Evolutionary conservation across 2,888 invertebrate genomes (phyloP), one percentile per base, ranked within the genome.

Genomic region (Macrosoma leucophasiata): DNA sequence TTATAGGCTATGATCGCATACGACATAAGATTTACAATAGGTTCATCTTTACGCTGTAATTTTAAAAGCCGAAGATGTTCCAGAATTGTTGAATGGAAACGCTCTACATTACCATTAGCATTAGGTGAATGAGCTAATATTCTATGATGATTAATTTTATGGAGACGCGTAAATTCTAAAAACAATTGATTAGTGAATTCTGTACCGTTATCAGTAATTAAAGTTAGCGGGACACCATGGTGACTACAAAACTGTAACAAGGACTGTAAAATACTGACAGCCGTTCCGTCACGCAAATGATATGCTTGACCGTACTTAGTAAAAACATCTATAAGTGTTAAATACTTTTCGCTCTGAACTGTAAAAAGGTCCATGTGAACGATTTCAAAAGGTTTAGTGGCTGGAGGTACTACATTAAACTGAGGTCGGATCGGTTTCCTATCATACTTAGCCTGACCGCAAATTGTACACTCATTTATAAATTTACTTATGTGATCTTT

Each of bases 21-120:
- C 6, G 33, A 27, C 4, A 33, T 12, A 11, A 33, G 33, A 4
- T 33, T 21, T 4, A 33, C 8, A 20, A 26, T 26, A 5, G 33
- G 33, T 32, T 52, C 42, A 13, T 28, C 24, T 10, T 21, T 26
- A 4, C 41, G 13, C 14, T 46, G n/a, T 12, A 47, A 9, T 9
- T 36, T 32, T 23, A 48, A 26, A 11, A 47, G 36, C 17, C 50
- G 24, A 2, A 50, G 27, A 24, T 50, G 48, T 36, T 50, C 50
- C 8, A 48, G 9, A 3, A 47, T 8, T 2, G 50, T 50, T 1
- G 32, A 39, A 19, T 46, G 46, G 9, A 47, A 40, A 13, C 47
- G 11, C 17, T 48, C 47, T 0, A 50, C 28, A 6, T 30, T 52
- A 14, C 52, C 53, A 14, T 48, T 35, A 14, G 49, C 52, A 36